A percentile compares a stretch with the other conserved stretches of the same genome.
These are phyloP conservation scores for Perca schrenkii DNA, from an alignment of 2,113 vertebrate species.

Conservation along the genomic window DNA sequence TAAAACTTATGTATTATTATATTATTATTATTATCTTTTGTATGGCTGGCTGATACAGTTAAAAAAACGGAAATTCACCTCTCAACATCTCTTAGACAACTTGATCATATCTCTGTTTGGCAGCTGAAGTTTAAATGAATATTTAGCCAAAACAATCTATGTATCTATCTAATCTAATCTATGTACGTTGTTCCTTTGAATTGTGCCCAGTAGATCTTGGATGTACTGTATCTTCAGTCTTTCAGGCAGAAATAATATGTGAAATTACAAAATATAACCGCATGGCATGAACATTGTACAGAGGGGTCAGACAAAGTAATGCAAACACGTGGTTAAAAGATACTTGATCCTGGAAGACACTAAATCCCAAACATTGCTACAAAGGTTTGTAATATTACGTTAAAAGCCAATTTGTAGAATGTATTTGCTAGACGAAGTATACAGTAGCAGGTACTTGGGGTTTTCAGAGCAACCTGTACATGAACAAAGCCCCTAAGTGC, in stretches of 20 bases:
- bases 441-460: background rate
- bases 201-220: background rate
- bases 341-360: background rate
- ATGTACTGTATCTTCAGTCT: background rate
- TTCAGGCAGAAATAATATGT: background rate
- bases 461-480: background rate
- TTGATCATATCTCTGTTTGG: slow-evolving; percentile 5
- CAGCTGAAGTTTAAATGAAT: background rate
- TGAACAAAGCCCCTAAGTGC: background rate
- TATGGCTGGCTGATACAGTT: slow-evolving; percentile 12
- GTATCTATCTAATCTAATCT: background rate
- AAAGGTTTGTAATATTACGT: background rate
- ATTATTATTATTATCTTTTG: too few species aligned
- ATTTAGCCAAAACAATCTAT: background rate
- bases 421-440: background rate
- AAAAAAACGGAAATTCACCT: background rate
- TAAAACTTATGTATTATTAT: too few species aligned
- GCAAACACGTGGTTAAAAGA: background rate
- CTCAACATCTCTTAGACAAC: background rate
- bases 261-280: background rate
- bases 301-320: background rate
- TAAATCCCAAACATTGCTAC: background rate
- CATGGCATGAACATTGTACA: background rate
- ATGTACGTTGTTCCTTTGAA: background rate
- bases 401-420: background rate